A percentile compares a stretch with the other conserved stretches of the same genome.
Conservation (phyloP, 2,888 invertebrate genomes). For the Uropetala carovei region DNA sequence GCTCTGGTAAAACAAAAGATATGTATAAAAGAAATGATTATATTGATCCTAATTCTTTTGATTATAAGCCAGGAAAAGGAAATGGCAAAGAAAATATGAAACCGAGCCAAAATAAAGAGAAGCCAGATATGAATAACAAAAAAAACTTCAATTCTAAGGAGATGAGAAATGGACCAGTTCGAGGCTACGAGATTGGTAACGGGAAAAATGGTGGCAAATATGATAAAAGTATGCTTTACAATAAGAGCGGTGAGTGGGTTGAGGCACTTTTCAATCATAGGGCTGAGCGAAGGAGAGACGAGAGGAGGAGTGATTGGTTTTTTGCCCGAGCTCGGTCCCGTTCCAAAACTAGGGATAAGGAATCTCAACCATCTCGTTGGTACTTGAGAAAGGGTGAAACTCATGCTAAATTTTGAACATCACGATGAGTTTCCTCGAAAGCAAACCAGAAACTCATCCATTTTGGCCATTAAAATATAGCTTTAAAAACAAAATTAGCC, state of each 20-base stretch:
- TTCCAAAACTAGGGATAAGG: not conserved
- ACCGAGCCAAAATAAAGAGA: not conserved
- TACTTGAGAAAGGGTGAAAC: constrained; percentile 32
- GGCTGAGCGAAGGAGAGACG: constrained; percentile 23
- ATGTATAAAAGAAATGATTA: constrained; percentile 6
- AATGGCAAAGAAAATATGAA: not conserved
- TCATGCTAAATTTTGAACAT: not conserved
- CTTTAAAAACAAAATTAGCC: constrained; percentile 40
- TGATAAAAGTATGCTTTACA: not conserved
- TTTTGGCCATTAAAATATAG: constrained; percentile 3
- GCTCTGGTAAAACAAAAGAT: not conserved
- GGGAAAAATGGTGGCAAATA: not conserved
- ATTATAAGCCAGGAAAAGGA: not conserved
- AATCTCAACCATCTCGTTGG: constrained; percentile 18
- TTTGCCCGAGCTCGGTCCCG: constrained; percentile 33
- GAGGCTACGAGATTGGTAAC: not conserved
- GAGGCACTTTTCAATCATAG: constrained; percentile 42
- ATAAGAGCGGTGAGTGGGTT: constrained; percentile 45
- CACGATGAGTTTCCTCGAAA: not conserved
- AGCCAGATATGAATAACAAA: not conserved
- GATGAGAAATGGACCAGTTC: not conserved
- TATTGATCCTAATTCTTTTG: constrained; percentile 37
- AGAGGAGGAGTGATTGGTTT: constrained; percentile 42
- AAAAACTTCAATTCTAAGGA: not conserved
- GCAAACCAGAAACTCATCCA: not conserved